These are phyloP conservation scores for Melinaea marsaeus DNA, from an alignment of 2,888 invertebrate species.

Conservation along the genomic window DNA sequence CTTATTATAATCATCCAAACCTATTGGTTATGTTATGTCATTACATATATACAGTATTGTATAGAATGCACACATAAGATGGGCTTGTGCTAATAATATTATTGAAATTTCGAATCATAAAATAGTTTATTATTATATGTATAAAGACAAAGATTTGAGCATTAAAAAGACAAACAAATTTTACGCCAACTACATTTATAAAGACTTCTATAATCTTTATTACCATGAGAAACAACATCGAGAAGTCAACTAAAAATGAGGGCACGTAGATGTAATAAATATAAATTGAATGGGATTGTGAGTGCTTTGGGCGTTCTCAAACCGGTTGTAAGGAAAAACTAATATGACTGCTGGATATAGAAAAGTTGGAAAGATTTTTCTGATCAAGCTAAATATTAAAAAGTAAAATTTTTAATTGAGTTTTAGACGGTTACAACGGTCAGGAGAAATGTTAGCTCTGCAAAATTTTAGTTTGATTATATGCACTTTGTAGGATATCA, in stretches of 20 bases:
- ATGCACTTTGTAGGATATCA: too few species aligned
- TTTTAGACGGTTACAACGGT: constrained; percentile 1
- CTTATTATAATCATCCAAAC: too few species aligned
- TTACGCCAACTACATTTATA: constrained; percentile 36
- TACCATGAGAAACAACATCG: constrained; percentile 53
- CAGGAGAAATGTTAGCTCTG: too few species aligned
- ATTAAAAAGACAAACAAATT: too few species aligned
- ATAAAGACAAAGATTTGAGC: too few species aligned
- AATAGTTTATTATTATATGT: too few species aligned
- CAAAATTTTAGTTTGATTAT: too few species aligned
- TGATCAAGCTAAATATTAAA: constrained; percentile 7
- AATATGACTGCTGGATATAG: constrained; percentile 19
- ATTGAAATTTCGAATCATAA: too few species aligned
- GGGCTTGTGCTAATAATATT: too few species aligned
- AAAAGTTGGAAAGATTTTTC: constrained; percentile 19
- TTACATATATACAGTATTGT: too few species aligned
- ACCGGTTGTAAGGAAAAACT: constrained; percentile 68
- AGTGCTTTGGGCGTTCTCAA: constrained; percentile 60
- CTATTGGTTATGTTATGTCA: too few species aligned
- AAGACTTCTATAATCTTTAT: constrained; percentile 47
- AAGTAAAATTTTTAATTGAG: constrained; percentile 12
- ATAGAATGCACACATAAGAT: too few species aligned
- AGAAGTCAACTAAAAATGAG: constrained; percentile 54
- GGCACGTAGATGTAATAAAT: constrained; percentile 76
- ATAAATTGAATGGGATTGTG: constrained; percentile 73